Base-by-base conservation (phyloP, 1,140 invertebrate species). In the Hylaeus volcanicus region DNA sequence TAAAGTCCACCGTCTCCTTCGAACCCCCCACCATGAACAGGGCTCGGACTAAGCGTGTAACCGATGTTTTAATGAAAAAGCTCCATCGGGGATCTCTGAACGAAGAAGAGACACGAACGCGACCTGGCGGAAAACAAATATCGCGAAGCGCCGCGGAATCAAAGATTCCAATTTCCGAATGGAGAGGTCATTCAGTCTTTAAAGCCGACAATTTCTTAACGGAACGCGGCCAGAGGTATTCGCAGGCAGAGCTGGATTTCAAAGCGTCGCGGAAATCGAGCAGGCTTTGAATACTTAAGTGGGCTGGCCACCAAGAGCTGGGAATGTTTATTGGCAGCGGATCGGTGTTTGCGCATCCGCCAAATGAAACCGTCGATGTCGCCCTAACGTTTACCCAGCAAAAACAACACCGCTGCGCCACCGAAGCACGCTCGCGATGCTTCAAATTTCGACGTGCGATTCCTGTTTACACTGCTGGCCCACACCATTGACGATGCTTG, bases 341-440 rank as follows among this genome's bases (percentile, higher is more conserved):
- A 79, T 80, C 74, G 71, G 41, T 88, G 86, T 88, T 89, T 89
- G 87, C 72, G 86, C 63, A 65, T 79, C 71, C 58, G 72, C 82
- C 82, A 88, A 88, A 88, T 88, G 82, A 88, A 89, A 89, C 66
- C 79, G 60, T 51, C 53, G 64, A 74, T 74, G 76, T 51, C 71
- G 65, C 70, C 37, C 63, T 41, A 26, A 37, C 68, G 83, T 85
- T 85, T 85, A 51, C 64, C 6, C 63, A 64, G 64, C 64, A 86
- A 86, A 86, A 86, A 86, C 85, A 86, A 85, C 81, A 80, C 65
- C 60, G 39, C 45, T 45, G 26, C 58, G 66, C 48, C 60, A 64
- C 53, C 68, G 71, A 45, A 76, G 58, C 69, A 51, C 79, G 58
- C 83, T 74, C 81, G 72, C 77, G 70, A 63, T 81, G 37, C 82